These are phyloP conservation scores for Magallana gigas DNA, from an alignment of 1,140 invertebrate genomes.

Conservation along the genomic window DNA sequence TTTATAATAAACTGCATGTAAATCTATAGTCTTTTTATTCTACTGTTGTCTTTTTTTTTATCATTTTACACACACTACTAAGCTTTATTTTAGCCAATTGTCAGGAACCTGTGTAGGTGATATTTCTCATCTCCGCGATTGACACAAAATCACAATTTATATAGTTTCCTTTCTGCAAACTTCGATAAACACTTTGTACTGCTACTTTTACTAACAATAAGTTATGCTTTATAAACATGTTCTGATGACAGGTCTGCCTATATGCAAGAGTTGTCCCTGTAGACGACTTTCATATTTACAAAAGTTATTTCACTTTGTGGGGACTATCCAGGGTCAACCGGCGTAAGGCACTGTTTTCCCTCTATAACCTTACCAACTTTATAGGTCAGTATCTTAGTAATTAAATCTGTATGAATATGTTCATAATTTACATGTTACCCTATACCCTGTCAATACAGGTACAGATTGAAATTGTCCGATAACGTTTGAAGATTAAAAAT, in stretches of 20 bases:
- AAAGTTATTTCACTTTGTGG: not conserved
- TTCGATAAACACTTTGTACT: not conserved
- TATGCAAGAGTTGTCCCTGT: not conserved
- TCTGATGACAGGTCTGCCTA: not conserved
- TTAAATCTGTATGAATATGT: conserved; percentile 9
- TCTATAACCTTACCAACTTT: conserved; percentile 4
- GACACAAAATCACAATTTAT: conserved; percentile 1
- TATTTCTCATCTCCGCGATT: not conserved
- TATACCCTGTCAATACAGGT: not conserved
- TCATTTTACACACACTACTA: not conserved
- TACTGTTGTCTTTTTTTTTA: not conserved
- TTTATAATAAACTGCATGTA: not conserved
- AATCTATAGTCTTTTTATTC: not conserved
- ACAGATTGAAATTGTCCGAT: not conserved
- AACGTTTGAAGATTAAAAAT: not conserved
- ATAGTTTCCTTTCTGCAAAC: not conserved
- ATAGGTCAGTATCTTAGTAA: conserved; percentile 5
- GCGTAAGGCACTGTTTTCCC: not conserved
- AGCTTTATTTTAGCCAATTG: conserved; percentile 7
- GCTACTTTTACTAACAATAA: conserved; percentile 19
- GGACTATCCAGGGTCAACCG: not conserved
- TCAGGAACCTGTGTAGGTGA: not conserved
- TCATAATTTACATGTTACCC: conserved; percentile 11
- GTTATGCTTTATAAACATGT: not conserved
- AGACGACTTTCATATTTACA: not conserved